Base-by-base conservation (phyloP, 1,140 invertebrate genomes). In the Drosophila arizonae region DNA sequence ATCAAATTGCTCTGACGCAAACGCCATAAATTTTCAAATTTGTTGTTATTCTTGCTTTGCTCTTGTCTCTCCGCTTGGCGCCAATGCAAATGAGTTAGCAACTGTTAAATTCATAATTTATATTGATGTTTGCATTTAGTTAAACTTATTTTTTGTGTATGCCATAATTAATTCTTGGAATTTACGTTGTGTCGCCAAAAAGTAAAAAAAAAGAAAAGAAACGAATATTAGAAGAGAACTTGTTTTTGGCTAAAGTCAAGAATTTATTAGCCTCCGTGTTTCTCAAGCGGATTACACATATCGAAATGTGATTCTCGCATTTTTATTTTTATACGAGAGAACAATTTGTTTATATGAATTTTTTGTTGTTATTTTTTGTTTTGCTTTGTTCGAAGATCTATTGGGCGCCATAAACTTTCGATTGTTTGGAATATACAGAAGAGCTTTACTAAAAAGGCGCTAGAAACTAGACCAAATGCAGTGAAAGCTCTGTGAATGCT, bases 51-150 rank as follows among this genome's bases (percentile, higher is more conserved):
- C 10, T 24, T 46, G 4, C 6, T 51, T 36, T 52, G 28, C n/a
- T n/a, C 52, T 33, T 8, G 3, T 68, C 36, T 30, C 41, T 30
- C 50, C 11, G 36, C 48, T 78, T 88, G 84, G 84, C 84, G 77
- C 84, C 84, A 87, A 87, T 87, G 84, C 84, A 88, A 87, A 87
- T 87, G 43, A 88, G 78, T 21, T 51, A 62, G 60, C 36, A 73
- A 33, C 48, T 76, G 67, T 60, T 66, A 52, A 76, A 60, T 81
- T 72, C 21, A 76, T 81, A 76, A 76, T 86, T 87, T 87, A 81
- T 86, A 72, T 64, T 75, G 70, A 39, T 65, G 50, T 87, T 79
- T 81, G 71, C 63, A 77, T 76, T 86, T 62, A 67, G 72, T 70
- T 75, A 65, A 60, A 64, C 63, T 66, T 60, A 36, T 66, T 76